phyloP scores from a whole-genome alignment of 2,113 vertebrate genomes.

The Donacobius atricapilla region DNA sequence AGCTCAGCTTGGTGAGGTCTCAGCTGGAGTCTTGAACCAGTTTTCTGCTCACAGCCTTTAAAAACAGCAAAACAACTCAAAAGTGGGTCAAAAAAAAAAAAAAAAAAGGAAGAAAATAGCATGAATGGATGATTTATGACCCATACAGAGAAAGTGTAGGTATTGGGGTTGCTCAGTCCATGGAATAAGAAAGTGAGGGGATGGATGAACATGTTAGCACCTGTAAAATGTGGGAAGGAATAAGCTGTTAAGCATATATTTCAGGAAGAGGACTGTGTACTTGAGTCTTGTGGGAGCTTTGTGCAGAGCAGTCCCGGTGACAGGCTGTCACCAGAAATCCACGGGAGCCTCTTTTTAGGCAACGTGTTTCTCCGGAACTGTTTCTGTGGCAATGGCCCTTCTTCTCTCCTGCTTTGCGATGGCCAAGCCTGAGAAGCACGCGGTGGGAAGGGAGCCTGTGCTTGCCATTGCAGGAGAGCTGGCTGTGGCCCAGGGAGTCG shows the following conservation, averaged over 20 bases:
- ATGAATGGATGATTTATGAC: not conserved
- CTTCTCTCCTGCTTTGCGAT: not conserved
- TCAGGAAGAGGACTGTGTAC: not conserved
- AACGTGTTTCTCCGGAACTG: not conserved
- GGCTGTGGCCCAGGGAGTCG: rapidly evolving
- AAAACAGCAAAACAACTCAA: not conserved
- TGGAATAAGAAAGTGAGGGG: not conserved
- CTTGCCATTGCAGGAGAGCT: not conserved
- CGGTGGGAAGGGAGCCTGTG: not conserved
- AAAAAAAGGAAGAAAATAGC: not conserved
- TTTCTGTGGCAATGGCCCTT: not conserved
- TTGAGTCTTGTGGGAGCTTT: not conserved
- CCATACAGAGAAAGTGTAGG: not conserved
- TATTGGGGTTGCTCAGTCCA: not conserved
- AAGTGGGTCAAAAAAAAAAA: not conserved
- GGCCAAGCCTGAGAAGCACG: not conserved
- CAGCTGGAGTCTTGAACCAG: slow-evolving; percentile 1
- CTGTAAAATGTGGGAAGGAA: not conserved
- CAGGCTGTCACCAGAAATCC: not conserved
- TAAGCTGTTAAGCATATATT: not conserved
- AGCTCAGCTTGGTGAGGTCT: not conserved
- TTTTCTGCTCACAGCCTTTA: not conserved
- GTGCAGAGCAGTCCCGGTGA: not conserved
- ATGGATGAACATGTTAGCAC: not conserved
- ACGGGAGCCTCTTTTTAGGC: not conserved